Evolutionary conservation across 2,113 vertebrate genomes (phyloP).

Genomic region (Loxodonta africana): DNA sequence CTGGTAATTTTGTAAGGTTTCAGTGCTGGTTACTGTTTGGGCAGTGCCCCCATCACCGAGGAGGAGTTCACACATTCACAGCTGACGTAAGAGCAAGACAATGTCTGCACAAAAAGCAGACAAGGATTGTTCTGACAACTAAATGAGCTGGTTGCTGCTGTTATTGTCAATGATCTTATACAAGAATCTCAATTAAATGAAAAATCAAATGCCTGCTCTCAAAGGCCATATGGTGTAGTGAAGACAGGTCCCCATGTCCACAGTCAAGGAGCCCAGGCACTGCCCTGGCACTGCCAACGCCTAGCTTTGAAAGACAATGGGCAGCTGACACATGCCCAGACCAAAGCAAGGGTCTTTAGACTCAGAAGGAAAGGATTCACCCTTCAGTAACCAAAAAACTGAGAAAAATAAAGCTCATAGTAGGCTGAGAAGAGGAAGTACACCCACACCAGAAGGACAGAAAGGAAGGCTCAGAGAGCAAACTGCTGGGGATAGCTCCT

Average conservation of each 20-base stretch:
- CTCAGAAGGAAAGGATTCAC: neutral
- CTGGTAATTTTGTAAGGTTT: conserved; percentile 60
- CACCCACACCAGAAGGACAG: neutral
- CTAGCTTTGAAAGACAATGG: neutral
- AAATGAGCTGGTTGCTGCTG: conserved; percentile 48
- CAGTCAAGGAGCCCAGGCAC: neutral
- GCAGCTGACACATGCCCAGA: neutral
- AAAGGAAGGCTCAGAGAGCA: neutral
- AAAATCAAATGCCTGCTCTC: conserved; percentile 1
- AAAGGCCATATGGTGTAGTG: neutral
- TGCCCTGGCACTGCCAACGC: neutral
- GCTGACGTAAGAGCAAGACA: conserved; percentile 22
- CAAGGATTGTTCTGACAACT: neutral
- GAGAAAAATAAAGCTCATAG: neutral
- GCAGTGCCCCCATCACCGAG: neutral
- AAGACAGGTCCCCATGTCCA: neutral
- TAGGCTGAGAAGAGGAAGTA: neutral
- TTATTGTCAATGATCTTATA: conserved; percentile 46
- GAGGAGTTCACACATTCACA: conserved; percentile 3
- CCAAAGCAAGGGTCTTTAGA: neutral
- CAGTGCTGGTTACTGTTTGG: conserved; percentile 58
- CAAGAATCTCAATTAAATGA: conserved; percentile 64
- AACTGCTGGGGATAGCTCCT: neutral
- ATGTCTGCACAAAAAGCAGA: conserved; percentile 51
- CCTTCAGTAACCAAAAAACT: neutral